Percentiles rank a stretch among this genome's conserved stretches.
Evolutionary conservation across 2,888 invertebrate species (phyloP).

Genomic region (Drosophila dives): DNA sequence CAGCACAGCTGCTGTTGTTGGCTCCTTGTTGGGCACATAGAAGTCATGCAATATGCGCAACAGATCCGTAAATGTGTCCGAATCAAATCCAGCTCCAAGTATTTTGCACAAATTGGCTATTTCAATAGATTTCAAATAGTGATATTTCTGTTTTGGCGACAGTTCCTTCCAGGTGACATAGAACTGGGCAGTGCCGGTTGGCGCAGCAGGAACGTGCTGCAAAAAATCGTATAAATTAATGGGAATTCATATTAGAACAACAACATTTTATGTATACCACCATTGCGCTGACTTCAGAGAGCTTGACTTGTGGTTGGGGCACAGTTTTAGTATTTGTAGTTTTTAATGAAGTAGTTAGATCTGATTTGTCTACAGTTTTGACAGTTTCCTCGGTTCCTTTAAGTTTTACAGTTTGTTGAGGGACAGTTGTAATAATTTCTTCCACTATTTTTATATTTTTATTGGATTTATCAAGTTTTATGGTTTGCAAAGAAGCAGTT

Average conservation of each 20-base stretch:
- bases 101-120: slow-evolving; percentile 77
- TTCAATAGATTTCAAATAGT: slow-evolving; percentile 83
- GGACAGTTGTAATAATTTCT: neutral
- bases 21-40: slow-evolving; percentile 77
- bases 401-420: neutral
- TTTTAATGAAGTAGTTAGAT: neutral
- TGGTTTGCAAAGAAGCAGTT: neutral
- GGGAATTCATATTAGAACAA: neutral
- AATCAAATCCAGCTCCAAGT: slow-evolving; percentile 83
- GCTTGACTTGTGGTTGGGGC: slow-evolving; percentile 7
- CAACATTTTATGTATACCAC: slow-evolving; percentile 23
- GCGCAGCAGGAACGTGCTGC: slow-evolving; percentile 75
- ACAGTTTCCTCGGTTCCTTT: slow-evolving; percentile 1
- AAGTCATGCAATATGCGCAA: slow-evolving; percentile 76
- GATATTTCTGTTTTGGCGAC: slow-evolving; percentile 77
- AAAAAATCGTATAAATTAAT: neutral
- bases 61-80: slow-evolving; percentile 80
- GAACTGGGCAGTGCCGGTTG: slow-evolving; percentile 82
- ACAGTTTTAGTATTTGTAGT: neutral
- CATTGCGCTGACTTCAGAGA: neutral
- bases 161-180: slow-evolving; percentile 84
- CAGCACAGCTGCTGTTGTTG: slow-evolving; percentile 67
- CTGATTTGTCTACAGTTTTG: neutral
- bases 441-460: slow-evolving; percentile 1
- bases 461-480: neutral